Evolutionary conservation across 2,797 vertebrate genomes (phyloP), one percentile per base, ranked within the genome.

Genomic region (Labeo calbasu): DNA sequence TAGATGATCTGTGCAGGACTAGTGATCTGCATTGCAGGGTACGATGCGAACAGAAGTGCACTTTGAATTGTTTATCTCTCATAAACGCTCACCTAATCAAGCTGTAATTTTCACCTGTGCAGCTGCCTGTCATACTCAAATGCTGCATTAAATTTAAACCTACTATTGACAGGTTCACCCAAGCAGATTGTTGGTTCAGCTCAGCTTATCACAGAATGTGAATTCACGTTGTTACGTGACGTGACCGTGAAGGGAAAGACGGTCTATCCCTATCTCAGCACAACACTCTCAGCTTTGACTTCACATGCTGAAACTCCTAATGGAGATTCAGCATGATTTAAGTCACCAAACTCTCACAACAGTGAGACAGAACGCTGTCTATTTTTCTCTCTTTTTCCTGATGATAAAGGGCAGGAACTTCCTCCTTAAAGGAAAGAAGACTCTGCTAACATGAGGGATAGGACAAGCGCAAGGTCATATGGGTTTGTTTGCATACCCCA

Each of bases 401-500:
- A 13, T 63, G 46, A 51, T 36, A 79, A 66, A 63, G 11, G 19
- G 4, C 17, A 66, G 61, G 77, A 66, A 66, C 36, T 57, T 70
- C 66, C 12, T 81, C 32, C 48, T 28, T 36, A 25, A 46, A 80
- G 14, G 13, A 70, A 17, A 70, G 50, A 55, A 57, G 10, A 28
- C 21, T 32, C 48, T 25, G n/a, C 21, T 53, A 40, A 23, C 63
- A 79, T 43, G 21, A 40, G 14, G 13, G n/a, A 19, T 5, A 69
- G 28, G 50, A 55, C 32, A 46, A 23, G 51, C 3, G 6, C 14
- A 57, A 71, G 23, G 40, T 32, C 40, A 28, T 71, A 81, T 46
- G 23, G 68, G 51, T 23, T 36, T 81, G 68, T 71, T 71, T 71
- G 68, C 23, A 71, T 25, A 59, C 53, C 68, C 48, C 36, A 59